phyloP scores from a whole-genome alignment of 2,113 vertebrate genomes.

The Ptilonorhynchus violaceus region DNA sequence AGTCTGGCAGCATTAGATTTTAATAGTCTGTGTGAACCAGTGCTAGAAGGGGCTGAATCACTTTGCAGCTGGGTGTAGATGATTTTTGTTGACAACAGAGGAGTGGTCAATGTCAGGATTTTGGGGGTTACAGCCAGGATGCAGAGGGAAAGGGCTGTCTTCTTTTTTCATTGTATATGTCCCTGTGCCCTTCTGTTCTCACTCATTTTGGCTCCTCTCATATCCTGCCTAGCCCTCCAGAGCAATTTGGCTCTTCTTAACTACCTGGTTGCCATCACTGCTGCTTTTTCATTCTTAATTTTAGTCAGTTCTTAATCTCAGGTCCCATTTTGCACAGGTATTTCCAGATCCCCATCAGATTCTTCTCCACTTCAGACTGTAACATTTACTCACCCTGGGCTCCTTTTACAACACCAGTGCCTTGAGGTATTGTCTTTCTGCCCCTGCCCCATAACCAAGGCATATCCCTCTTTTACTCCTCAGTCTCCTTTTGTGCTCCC shows the following conservation, averaged over 20 bases:
- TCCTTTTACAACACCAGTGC: not conserved
- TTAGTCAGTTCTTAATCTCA: not conserved
- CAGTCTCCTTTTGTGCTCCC: not conserved
- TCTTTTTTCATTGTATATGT: not conserved
- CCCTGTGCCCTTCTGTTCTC: not conserved
- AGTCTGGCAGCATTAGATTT: constrained; percentile 13
- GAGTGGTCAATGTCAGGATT: not conserved
- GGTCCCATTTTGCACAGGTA: not conserved
- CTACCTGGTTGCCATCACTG: not conserved
- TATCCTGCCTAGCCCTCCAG: not conserved
- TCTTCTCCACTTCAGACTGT: not conserved
- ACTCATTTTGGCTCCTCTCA: not conserved
- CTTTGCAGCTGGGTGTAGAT: not conserved
- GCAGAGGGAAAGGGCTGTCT: not conserved
- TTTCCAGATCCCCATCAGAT: not conserved
- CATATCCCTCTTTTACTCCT: not conserved
- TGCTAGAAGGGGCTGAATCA: not conserved
- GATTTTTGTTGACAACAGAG: not conserved
- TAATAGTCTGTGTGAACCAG: not conserved
- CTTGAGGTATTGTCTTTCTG: not conserved
- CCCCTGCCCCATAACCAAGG: not conserved
- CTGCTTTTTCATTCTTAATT: not conserved
- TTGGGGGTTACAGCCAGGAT: not conserved
- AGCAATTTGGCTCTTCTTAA: not conserved
- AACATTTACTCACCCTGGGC: not conserved